Evolutionary conservation across 2,797 vertebrate species (phyloP), one percentile per base, ranked within the genome.

Genomic region (Bradypodion ventrale): DNA sequence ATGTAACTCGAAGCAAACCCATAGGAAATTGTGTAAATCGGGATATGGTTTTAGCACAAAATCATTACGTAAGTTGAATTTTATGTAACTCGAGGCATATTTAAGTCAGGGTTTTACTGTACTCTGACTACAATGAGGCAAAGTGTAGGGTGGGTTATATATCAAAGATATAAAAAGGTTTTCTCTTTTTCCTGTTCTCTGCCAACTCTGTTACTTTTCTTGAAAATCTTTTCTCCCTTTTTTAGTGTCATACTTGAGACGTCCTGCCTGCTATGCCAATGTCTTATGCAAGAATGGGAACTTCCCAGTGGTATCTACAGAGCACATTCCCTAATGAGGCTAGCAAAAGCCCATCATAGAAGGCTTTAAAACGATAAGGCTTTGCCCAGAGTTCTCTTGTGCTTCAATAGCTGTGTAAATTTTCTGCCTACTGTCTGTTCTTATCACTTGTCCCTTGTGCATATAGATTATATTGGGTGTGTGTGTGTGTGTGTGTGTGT

Each of bases 401-500:
- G 29, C 25, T 7, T 44, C 52, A 60, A 42, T 13, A 21, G 23
- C 68, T 78, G 19, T 15, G 19, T 16, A 37, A 15, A 52, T 83
- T 49, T 62, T 83, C 35, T 40, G 15, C n/a, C 16, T 46, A 8
- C 21, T 27, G 7, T 46, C 59, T 74, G 29, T 82, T 72, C n/a
- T 60, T 44, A 42, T 68, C 32, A 29, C 2, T 8, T 42, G 27
- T 25, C 5, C 5, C 10, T 68, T n/a, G 42, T 42, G 29, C 52
- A 66, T 63, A 40, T 63, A 49, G 15, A 52, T 37, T 16, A 35
- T 63, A 23, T 49, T 73, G 16, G n/a, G n/a, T n/a, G n/a, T 79
- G n/a, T 10, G 8, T 2, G 7, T 32, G 8, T 2, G 7, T 32
- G 8, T 2, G 7, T 32, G 8, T 2, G 7, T 32, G 8, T 2